phyloP scores from a whole-genome alignment of 2,113 vertebrate species.

The Sialia sialis region DNA sequence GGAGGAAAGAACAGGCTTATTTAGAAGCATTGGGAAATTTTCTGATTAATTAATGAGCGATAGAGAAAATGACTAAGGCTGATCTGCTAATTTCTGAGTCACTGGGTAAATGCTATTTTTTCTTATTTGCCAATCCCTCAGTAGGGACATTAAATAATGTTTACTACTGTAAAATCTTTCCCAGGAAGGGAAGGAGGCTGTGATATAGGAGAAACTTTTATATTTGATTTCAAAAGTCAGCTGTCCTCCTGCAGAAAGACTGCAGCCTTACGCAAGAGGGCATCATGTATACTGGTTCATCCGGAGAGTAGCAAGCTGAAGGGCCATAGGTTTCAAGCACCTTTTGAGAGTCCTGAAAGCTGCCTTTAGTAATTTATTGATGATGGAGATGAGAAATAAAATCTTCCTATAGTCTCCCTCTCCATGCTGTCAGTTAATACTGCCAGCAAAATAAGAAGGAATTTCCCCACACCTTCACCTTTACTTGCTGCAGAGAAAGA shows the following conservation, averaged over 20 bases:
- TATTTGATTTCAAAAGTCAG: not conserved
- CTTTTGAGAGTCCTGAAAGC: not conserved
- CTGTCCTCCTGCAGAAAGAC: not conserved
- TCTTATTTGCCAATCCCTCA: constrained; percentile 22
- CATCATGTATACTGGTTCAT: not conserved
- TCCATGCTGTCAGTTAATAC: not conserved
- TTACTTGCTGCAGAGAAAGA: not conserved
- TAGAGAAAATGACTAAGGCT: constrained; percentile 30
- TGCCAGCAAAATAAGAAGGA: not conserved
- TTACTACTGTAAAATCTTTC: constrained; percentile 22
- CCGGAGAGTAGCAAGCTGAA: not conserved
- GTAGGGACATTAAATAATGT: not conserved
- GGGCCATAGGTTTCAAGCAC: not conserved
- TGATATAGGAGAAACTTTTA: not conserved
- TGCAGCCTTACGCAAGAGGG: not conserved
- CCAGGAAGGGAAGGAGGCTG: not conserved
- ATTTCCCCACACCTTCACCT: not conserved
- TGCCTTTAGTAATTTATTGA: not conserved
- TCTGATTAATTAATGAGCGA: constrained; percentile 31
- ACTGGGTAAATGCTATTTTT: constrained; percentile 5
- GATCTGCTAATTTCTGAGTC: constrained; percentile 38
- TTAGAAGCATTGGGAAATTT: constrained; percentile 7
- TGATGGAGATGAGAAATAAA: not conserved
- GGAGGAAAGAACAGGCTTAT: not conserved
- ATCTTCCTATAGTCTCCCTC: not conserved